These are phyloP conservation scores for Watsonalla binaria DNA, from an alignment of 2,888 invertebrate species.

Conservation along the genomic window DNA sequence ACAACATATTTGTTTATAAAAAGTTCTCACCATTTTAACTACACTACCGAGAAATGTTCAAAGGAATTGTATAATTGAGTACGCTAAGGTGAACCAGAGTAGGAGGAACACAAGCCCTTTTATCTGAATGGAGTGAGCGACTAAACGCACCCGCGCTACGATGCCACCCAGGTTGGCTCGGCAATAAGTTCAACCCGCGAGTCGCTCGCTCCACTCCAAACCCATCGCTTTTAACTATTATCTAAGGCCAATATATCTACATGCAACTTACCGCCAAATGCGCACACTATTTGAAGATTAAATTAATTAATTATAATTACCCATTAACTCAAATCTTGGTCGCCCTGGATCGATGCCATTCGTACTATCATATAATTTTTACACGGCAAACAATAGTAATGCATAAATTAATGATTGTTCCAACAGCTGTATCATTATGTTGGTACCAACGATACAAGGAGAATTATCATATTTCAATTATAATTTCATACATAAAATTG, in stretches of 20 bases:
- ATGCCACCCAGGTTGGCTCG: constrained; percentile 69
- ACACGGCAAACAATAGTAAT: constrained; percentile 23
- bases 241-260: constrained; percentile 53
- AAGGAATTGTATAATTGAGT: constrained; percentile 50
- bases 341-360: constrained; percentile 50
- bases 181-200: constrained; percentile 29
- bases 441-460: neutral
- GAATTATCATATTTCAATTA: constrained; percentile 8
- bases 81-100: constrained; percentile 60
- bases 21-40: constrained; percentile 49
- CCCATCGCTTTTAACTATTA: constrained; percentile 59
- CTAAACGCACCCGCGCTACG: constrained; percentile 53
- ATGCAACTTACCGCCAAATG: constrained; percentile 26
- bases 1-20: neutral
- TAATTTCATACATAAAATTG: neutral
- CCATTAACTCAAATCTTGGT: constrained; percentile 43
- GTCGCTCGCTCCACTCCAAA: constrained; percentile 37
- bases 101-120: constrained; percentile 68
- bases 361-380: constrained; percentile 20
- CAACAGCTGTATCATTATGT: constrained; percentile 5
- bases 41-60: constrained; percentile 14
- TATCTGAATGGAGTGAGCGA: constrained; percentile 67
- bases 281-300: constrained; percentile 21
- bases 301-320: constrained; percentile 47
- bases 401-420: constrained; percentile 6